Percentiles rank a stretch among this genome's conserved stretches.
These are phyloP conservation scores for Cranoglanis bouderius DNA, from an alignment of 2,113 vertebrate genomes.

Conservation along the genomic window DNA sequence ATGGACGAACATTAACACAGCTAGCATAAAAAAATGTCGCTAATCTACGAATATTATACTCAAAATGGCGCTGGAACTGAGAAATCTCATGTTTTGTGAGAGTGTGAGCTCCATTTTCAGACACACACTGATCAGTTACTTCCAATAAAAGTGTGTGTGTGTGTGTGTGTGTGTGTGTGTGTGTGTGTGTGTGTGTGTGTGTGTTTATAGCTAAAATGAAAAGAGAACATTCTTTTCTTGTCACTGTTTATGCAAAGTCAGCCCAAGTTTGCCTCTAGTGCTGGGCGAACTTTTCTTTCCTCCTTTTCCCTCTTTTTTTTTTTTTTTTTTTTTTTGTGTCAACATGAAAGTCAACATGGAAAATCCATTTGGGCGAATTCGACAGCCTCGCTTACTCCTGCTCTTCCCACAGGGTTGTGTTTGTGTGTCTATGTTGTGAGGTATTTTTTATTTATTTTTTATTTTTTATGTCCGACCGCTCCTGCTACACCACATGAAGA, in stretches of 20 bases:
- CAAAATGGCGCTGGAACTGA: background rate
- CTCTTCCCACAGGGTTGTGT: background rate
- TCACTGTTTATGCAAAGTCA: constrained; percentile 30
- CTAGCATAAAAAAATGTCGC: background rate
- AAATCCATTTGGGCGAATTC: constrained; percentile 35
- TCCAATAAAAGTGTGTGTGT: background rate
- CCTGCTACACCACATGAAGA: background rate
- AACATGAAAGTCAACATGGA: constrained; percentile 29
- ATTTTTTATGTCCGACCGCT: background rate
- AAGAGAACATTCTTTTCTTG: constrained; percentile 10
- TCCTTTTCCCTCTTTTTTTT: background rate
- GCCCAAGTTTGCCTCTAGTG: constrained; percentile 24
- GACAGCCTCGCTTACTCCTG: background rate
- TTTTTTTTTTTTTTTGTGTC: background rate
- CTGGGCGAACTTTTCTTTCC: constrained; percentile 5
- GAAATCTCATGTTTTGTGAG: background rate
- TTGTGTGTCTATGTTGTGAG: background rate
- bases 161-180: background rate
- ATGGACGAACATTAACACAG: background rate
- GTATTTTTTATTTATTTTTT: constrained; percentile 9
- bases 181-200: constrained; percentile 15
- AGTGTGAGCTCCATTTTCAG: background rate
- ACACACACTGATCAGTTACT: background rate
- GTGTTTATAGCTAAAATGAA: constrained; percentile 19
- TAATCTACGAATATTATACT: background rate